These are phyloP conservation scores for Deilephila porcellus DNA, from an alignment of 2,888 invertebrate species.

Conservation along the genomic window DNA sequence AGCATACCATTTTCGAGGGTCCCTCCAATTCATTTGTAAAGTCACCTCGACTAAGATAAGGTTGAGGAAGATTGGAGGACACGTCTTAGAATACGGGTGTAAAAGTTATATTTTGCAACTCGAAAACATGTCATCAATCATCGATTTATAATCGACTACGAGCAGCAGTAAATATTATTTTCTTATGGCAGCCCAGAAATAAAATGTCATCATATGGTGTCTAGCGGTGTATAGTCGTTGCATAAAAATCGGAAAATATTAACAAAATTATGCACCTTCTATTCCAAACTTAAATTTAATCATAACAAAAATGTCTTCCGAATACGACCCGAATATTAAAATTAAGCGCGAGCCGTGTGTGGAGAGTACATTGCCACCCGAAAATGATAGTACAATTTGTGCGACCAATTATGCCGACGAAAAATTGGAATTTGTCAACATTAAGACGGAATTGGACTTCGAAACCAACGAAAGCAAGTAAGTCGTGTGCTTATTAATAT, in stretches of 20 bases:
- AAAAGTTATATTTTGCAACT: too few species aligned
- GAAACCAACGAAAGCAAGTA: not conserved
- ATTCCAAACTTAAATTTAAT: not conserved
- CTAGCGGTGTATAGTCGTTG: not conserved
- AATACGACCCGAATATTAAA: conserved; percentile 1
- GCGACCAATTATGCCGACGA: not conserved
- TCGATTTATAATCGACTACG: too few species aligned
- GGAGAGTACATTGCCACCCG: not conserved
- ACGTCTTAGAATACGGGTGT: too few species aligned
- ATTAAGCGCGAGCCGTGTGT: conserved; percentile 1
- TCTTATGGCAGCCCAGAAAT: too few species aligned
- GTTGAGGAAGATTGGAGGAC: too few species aligned
- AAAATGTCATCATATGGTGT: too few species aligned
- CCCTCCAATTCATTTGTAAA: too few species aligned
- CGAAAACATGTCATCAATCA: too few species aligned
- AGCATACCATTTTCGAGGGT: too few species aligned
- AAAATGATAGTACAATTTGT: not conserved
- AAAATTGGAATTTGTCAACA: conserved; percentile 12
- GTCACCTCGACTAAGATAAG: too few species aligned
- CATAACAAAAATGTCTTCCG: not conserved
- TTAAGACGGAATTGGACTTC: conserved; percentile 1
- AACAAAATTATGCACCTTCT: not conserved
- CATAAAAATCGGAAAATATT: not conserved
- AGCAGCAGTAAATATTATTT: too few species aligned
- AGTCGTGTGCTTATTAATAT: not conserved